These are phyloP conservation scores for Gyps fulvus DNA, from an alignment of 2,113 vertebrate species.

Conservation along the genomic window DNA sequence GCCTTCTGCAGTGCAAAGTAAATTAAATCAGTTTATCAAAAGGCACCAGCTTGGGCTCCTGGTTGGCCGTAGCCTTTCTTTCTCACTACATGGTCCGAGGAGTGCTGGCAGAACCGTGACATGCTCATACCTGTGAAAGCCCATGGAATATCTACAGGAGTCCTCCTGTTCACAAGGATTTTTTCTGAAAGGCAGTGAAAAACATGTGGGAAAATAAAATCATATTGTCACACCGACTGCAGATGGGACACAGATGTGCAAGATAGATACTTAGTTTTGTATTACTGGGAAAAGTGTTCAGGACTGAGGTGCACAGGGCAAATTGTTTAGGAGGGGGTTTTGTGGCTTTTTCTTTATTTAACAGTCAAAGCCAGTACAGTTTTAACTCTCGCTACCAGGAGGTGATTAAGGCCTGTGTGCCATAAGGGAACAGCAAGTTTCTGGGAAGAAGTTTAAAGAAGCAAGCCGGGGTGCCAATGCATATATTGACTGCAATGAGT, in stretches of 20 bases:
- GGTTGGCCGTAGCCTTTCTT: neutral
- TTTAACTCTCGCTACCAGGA: accelerated
- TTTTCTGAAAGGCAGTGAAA: neutral
- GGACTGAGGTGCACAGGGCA: neutral
- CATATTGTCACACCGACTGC: neutral
- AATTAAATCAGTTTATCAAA: neutral
- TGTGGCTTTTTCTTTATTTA: neutral
- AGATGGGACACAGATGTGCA: neutral
- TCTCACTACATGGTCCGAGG: accelerated
- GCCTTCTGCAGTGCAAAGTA: neutral
- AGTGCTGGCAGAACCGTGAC: accelerated
- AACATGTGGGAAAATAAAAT: neutral
- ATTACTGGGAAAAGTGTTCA: neutral
- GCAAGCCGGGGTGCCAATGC: neutral
- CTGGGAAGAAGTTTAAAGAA: neutral
- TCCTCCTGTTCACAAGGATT: neutral
- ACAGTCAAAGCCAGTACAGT: neutral
- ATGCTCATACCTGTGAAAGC: neutral
- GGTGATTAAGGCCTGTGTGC: neutral
- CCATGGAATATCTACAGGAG: neutral
- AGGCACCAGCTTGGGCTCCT: neutral
- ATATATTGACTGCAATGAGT: accelerated
- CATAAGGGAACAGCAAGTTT: neutral
- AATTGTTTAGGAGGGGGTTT: neutral
- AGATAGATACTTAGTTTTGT: neutral